Evolutionary conservation across 1,140 invertebrate species (phyloP).

Genomic region (Babylonia areolata): DNA sequence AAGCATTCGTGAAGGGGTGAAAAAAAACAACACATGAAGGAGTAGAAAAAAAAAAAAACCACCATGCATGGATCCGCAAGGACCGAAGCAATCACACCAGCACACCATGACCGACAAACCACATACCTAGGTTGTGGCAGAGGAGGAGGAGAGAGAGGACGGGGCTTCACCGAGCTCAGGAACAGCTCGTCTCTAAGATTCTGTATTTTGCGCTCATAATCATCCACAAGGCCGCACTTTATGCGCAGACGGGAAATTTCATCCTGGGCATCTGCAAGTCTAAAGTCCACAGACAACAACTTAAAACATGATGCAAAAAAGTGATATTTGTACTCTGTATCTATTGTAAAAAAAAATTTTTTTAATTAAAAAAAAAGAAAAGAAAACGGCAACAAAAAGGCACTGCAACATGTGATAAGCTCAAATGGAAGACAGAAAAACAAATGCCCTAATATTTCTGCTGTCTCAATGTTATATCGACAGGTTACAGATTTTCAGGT

Average conservation of each 20-base stretch:
- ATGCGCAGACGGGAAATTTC: conserved; percentile 67
- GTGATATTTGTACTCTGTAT: background rate
- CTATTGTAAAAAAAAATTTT: too few relatives aligned
- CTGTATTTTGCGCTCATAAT: conserved; percentile 71
- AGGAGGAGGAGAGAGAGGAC: conserved; percentile 7
- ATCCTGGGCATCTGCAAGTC: conserved; percentile 68
- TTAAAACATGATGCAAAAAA: background rate
- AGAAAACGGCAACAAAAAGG: too few relatives aligned
- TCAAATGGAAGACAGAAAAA: too few relatives aligned
- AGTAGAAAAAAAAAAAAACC: too few relatives aligned
- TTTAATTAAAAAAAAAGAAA: too few relatives aligned
- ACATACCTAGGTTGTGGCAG: conserved; percentile 1
- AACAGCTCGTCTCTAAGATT: conserved; percentile 69
- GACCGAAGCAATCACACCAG: background rate
- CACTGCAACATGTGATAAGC: too few relatives aligned
- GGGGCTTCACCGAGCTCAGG: conserved; percentile 53
- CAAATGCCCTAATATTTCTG: too few relatives aligned
- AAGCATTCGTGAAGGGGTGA: too few relatives aligned
- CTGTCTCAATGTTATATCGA: too few relatives aligned
- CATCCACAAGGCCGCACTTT: conserved; percentile 64
- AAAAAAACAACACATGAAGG: too few relatives aligned
- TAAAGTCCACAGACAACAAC: conserved; percentile 38
- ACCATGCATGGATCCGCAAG: background rate
- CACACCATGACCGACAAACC: background rate
- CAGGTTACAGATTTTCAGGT: background rate